These are phyloP conservation scores for Phyto melanocephala DNA, from an alignment of 2,888 invertebrate genomes.

Conservation along the genomic window DNA sequence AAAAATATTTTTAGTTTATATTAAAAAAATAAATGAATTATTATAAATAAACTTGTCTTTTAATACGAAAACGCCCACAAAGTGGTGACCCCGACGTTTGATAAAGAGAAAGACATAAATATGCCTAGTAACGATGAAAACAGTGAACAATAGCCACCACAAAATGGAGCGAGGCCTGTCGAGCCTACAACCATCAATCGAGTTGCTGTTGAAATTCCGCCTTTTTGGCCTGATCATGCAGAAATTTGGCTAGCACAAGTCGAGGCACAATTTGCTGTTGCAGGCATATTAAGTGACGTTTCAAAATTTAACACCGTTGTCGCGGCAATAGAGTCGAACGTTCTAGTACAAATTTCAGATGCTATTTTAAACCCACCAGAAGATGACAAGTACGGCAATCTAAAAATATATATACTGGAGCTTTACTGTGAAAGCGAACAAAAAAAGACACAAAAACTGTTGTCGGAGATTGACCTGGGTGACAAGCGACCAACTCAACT, in stretches of 20 bases:
- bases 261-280: constrained; percentile 67
- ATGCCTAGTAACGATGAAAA: neutral
- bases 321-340: constrained; percentile 62
- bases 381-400: constrained; percentile 56
- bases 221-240: constrained; percentile 67
- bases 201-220: constrained; percentile 61
- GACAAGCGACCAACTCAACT: constrained; percentile 61
- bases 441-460: constrained; percentile 32
- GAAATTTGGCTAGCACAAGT: constrained; percentile 44
- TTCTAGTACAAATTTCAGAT: constrained; percentile 61
- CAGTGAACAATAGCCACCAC: neutral
- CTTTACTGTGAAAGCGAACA: constrained; percentile 61
- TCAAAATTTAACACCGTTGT: constrained; percentile 68
- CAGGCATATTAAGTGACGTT: constrained; percentile 63
- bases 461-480: constrained; percentile 59
- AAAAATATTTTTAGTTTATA: too few relatives aligned
- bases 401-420: constrained; percentile 56
- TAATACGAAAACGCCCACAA: neutral
- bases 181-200: neutral
- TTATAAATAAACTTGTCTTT: neutral
- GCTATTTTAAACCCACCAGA: constrained; percentile 62
- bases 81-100: neutral
- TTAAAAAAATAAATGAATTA: neutral
- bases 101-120: neutral
- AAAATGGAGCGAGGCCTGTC: neutral